Percentiles rank a stretch among this genome's conserved stretches.
Evolutionary conservation across 2,888 invertebrate species (phyloP).

Genomic region (Pomacea canaliculata): DNA sequence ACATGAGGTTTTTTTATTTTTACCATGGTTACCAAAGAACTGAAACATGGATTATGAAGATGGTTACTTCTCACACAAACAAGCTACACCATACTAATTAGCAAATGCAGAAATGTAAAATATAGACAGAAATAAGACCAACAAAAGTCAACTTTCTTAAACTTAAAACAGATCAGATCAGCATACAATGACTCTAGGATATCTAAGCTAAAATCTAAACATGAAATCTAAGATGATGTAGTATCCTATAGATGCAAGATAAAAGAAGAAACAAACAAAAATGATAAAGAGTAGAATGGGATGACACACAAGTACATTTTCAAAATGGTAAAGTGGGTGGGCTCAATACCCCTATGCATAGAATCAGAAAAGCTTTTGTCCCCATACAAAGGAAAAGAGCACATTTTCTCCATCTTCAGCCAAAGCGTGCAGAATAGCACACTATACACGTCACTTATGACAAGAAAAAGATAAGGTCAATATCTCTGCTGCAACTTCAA

Average conservation of each 20-base stretch:
- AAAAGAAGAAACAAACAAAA: background rate
- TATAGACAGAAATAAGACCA: background rate
- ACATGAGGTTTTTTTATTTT: slow-evolving; percentile 2
- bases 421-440: no score
- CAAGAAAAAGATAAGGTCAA: no score
- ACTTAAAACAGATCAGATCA: background rate
- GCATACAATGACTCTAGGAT: background rate
- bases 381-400: no score
- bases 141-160: background rate
- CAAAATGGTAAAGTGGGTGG: background rate
- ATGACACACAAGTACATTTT: background rate
- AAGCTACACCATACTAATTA: slow-evolving; percentile 9
- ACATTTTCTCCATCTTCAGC: no score
- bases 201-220: background rate
- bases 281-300: background rate
- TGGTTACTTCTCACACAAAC: slow-evolving; percentile 13
- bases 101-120: slow-evolving; percentile 8
- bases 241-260: background rate
- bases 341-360: slow-evolving; percentile 8
- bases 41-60: slow-evolving; percentile 13
- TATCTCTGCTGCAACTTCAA: no score
- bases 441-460: no score
- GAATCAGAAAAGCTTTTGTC: background rate
- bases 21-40: slow-evolving; percentile 2
- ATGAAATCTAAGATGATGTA: slow-evolving; percentile 2